phyloP scores from a whole-genome alignment of 2,113 vertebrate genomes.

The Hydrochoerus hydrochaeris region DNA sequence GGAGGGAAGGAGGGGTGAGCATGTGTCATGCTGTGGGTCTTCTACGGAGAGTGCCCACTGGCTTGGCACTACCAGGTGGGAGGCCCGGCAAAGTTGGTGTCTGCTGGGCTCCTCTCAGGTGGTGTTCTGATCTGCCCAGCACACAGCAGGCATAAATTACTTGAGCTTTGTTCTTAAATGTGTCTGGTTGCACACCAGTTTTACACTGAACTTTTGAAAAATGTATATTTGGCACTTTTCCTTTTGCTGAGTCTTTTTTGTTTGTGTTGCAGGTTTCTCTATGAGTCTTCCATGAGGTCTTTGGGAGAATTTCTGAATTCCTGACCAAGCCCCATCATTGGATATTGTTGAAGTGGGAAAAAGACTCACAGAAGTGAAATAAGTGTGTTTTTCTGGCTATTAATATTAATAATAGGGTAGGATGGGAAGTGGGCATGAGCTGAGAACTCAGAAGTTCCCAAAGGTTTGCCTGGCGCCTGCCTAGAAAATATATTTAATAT shows the following conservation, averaged over 20 bases:
- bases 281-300: constrained; percentile 88
- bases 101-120: neutral
- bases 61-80: accelerated
- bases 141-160: no score
- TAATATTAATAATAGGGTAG: neutral
- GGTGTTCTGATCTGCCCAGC: neutral
- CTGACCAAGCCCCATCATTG: constrained; percentile 64
- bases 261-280: constrained; percentile 89
- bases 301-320: constrained; percentile 89
- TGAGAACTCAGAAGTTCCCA: neutral
- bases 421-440: neutral
- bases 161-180: neutral
- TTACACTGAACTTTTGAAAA: neutral
- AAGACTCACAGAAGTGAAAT: neutral
- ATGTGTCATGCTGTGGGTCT: accelerated
- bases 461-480: neutral
- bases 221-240: neutral
- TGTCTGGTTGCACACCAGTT: neutral
- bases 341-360: neutral
- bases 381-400: constrained; percentile 21
- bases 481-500: neutral
- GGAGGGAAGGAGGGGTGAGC: no score
- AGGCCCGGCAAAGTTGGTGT: no score
- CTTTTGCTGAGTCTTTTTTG: constrained; percentile 12
- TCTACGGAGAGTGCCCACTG: neutral